These are phyloP conservation scores for Montipora cactus DNA, from an alignment of 64 coral and sea anemone species.

Conservation along the genomic window DNA sequence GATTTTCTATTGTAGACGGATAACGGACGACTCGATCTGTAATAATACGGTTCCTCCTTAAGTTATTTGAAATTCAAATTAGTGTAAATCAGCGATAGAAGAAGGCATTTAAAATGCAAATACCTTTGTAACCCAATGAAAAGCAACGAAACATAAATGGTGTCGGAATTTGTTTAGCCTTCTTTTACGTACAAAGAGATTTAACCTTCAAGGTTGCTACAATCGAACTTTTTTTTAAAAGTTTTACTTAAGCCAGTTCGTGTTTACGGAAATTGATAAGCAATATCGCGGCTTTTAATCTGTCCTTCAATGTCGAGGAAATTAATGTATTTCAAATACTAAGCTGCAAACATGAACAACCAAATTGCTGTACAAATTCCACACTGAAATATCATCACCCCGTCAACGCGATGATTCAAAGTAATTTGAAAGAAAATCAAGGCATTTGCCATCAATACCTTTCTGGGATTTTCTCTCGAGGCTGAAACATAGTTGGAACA, in stretches of 20 bases:
- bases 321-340: not conserved
- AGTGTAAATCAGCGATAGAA: not conserved
- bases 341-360: not conserved
- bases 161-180: not conserved
- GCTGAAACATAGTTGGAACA: no score
- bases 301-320: not conserved
- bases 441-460: not conserved
- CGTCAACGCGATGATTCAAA: not conserved
- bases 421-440: not conserved
- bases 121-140: slow-evolving; percentile 29
- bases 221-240: not conserved
- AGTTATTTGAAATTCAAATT: slow-evolving; percentile 35
- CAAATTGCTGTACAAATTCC: slow-evolving; percentile 17
- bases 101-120: slow-evolving; percentile 39
- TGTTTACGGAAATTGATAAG: no score
- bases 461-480: not conserved
- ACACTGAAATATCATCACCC: not conserved
- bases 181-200: not conserved
- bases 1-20: not conserved
- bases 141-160: slow-evolving; percentile 16
- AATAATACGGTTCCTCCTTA: not conserved
- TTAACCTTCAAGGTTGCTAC: not conserved
- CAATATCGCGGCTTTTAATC: not conserved
- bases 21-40: not conserved
- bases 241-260: not conserved